phyloP scores from a whole-genome alignment of 2,888 invertebrate species.

The Drosophila kanekoi region DNA sequence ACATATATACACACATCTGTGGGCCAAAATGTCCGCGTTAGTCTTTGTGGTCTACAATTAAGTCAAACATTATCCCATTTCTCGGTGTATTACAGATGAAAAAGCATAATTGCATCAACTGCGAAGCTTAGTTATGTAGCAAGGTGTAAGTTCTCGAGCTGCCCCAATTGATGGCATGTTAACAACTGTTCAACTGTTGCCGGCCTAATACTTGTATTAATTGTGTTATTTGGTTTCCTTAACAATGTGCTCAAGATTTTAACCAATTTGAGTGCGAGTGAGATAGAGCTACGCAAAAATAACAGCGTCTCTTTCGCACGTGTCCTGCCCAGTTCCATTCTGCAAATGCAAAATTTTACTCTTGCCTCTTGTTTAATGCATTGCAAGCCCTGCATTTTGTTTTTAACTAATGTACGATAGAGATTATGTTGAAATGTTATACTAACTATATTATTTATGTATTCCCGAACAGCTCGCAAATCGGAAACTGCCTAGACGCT shows the following conservation, averaged over 20 bases:
- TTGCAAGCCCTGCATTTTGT: constrained; percentile 19
- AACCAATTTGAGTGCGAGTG: background rate
- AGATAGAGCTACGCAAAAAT: background rate
- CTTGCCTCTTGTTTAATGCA: constrained; percentile 12
- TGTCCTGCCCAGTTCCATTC: background rate
- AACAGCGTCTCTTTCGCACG: background rate
- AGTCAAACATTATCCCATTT: constrained; percentile 23
- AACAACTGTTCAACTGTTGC: constrained; percentile 8
- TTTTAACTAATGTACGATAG: background rate
- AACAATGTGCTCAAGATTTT: constrained; percentile 3
- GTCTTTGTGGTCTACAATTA: background rate
- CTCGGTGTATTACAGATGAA: constrained; percentile 63
- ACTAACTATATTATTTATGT: background rate
- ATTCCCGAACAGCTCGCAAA: constrained; percentile 42
- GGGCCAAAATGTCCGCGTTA: constrained; percentile 1
- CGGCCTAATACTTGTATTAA: background rate
- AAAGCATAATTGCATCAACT: constrained; percentile 49
- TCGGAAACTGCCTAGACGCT: constrained; percentile 41
- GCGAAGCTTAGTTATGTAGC: constrained; percentile 27
- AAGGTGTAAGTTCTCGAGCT: constrained; percentile 63
- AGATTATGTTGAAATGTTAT: background rate
- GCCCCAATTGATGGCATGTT: constrained; percentile 12
- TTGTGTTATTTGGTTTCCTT: background rate
- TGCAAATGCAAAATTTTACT: background rate
- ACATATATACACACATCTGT: background rate